These are phyloP conservation scores for Malurus melanocephalus DNA, from an alignment of 2,113 vertebrate species.

Conservation along the genomic window DNA sequence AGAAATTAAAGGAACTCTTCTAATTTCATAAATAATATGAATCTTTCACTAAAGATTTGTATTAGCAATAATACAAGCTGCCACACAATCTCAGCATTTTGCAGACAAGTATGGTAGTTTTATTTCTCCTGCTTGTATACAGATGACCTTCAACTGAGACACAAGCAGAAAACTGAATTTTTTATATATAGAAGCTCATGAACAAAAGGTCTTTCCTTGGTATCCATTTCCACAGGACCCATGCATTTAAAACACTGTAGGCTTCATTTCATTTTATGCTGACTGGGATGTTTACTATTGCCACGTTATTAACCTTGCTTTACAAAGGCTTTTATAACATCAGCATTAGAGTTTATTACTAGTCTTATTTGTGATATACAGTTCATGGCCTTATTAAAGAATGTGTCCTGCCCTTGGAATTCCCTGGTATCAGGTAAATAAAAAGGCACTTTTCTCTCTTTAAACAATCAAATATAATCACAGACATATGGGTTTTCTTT, in stretches of 20 bases:
- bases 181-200: slow-evolving; percentile 11
- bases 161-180: slow-evolving; percentile 40
- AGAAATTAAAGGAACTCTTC: background rate
- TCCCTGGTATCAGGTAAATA: slow-evolving; percentile 11
- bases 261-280: slow-evolving; percentile 60
- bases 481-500: background rate
- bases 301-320: slow-evolving; percentile 56
- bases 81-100: background rate
- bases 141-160: slow-evolving; percentile 50
- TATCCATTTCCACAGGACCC: slow-evolving; percentile 2
- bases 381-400: slow-evolving; percentile 60
- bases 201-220: slow-evolving; percentile 43
- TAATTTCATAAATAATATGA: background rate
- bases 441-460: background rate
- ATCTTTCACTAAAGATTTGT: background rate
- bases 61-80: background rate
- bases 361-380: slow-evolving; percentile 31
- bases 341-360: slow-evolving; percentile 48
- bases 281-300: slow-evolving; percentile 56
- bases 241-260: slow-evolving; percentile 49
- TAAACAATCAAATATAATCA: background rate
- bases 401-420: slow-evolving; percentile 48
- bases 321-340: slow-evolving; percentile 48
- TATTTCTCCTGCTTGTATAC: background rate
- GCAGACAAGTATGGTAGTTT: background rate